Conservation (phyloP, 2,888 invertebrate species). For the Erebia palarica region DNA sequence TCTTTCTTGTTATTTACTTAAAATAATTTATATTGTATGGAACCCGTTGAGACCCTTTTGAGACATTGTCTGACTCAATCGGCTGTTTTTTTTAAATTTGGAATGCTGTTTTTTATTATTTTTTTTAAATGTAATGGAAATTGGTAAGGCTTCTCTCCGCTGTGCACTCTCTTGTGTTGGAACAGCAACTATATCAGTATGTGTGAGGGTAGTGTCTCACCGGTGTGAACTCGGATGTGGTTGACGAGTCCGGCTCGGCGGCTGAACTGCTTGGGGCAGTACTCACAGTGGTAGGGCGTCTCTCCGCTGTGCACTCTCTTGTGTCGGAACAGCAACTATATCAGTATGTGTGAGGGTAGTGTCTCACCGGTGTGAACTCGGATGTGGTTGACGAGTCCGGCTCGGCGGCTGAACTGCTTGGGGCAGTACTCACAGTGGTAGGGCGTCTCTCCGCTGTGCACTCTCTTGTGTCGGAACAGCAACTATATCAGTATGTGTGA, state of each 20-base stretch:
- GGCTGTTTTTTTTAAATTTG: too few species aligned
- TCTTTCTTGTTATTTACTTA: too few species aligned
- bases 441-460: slow-evolving; percentile 69
- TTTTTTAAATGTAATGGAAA: too few species aligned
- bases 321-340: slow-evolving; percentile 61
- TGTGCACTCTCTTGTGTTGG: too few species aligned
- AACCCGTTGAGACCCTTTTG: too few species aligned
- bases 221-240: slow-evolving; percentile 72
- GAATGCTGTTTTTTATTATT: too few species aligned
- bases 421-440: slow-evolving; percentile 76
- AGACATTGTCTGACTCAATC: too few species aligned
- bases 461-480: slow-evolving; percentile 70
- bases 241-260: slow-evolving; percentile 69
- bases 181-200: too few species aligned
- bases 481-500: too few species aligned
- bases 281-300: slow-evolving; percentile 74
- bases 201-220: slow-evolving; percentile 43
- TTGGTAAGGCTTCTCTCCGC: too few species aligned
- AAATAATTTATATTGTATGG: too few species aligned
- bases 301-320: slow-evolving; percentile 67
- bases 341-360: background rate
- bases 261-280: slow-evolving; percentile 71
- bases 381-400: slow-evolving; percentile 71
- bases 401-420: slow-evolving; percentile 67
- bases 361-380: slow-evolving; percentile 67